Evolutionary conservation across 2,888 invertebrate species (phyloP), one percentile per base, ranked within the genome.

Genomic region (Andrena chrysosceles): DNA sequence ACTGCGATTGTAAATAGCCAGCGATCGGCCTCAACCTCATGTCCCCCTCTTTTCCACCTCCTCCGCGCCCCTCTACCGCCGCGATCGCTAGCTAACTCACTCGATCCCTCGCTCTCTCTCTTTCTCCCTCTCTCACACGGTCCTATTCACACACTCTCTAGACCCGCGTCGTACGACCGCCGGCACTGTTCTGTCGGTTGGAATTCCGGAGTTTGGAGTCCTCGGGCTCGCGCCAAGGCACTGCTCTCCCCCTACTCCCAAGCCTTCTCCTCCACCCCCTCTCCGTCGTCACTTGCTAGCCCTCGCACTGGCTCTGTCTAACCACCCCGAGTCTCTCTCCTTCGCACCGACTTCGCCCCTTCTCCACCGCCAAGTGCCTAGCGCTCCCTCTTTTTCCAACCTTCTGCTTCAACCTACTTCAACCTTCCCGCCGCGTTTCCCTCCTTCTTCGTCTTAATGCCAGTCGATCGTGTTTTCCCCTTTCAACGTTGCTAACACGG

Each of bases 151-250:
- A 71, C 82, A 82, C 77, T 81, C 85, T 59, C 70, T 75, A 90
- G 91, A 89, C 87, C 90, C 91, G 89, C 89, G 84, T 91, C 89
- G 91, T 86, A 88, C 89, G 91, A 91, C 88, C 89, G 92, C 90
- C 91, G 90, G 89, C 87, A 91, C 91, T 90, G 88, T 87, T 92
- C 93, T 92, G 92, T 88, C 89, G 90, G 91, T 91, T 91, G 92
- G 89, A 92, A 93, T 92, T 91, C 91, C 89, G 86, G 90, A 92
- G 91, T 91, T 91, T 90, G 89, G 90, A 91, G 91, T 91, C 89
- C 89, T 89, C 90, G 88, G 88, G 84, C 88, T 87, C 91, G 91
- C 92, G 91, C 90, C 91, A 91, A 92, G 91, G 91, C 92, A 89
- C 89, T 83, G 72, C 83, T 80, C 80, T 70, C 72, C 78, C 75